Percentiles rank a stretch among this genome's conserved stretches.
Evolutionary conservation across 2,113 vertebrate species (phyloP).

Genomic region (Takifugu flavidus): DNA sequence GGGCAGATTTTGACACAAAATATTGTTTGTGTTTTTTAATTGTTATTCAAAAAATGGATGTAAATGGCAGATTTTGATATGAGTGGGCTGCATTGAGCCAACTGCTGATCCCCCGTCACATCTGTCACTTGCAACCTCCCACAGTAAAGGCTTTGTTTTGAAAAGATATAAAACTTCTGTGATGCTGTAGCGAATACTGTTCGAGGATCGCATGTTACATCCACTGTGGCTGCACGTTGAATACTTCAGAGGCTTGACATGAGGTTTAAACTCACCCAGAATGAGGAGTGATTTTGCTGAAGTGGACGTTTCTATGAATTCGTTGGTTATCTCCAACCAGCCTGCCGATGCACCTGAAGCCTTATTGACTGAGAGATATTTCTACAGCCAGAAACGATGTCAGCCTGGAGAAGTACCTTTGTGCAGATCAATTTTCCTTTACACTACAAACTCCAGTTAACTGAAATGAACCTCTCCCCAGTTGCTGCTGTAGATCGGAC

Average conservation of each 20-base stretch:
- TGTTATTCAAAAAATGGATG: constrained; percentile 22
- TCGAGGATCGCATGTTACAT: constrained; percentile 19
- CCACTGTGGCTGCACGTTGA: constrained; percentile 24
- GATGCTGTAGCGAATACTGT: constrained; percentile 47
- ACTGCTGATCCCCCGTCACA: constrained; percentile 70
- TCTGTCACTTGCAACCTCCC: constrained; percentile 71
- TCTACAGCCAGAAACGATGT: neutral
- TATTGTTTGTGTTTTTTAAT: constrained; percentile 9
- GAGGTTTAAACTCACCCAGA: neutral
- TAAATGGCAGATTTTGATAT: constrained; percentile 64
- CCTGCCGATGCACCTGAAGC: neutral
- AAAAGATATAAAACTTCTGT: constrained; percentile 51
- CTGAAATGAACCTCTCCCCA: neutral
- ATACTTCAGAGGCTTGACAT: constrained; percentile 30
- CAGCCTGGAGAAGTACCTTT: neutral
- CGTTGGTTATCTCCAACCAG: no score
- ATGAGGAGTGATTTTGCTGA: no score
- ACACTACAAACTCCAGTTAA: neutral
- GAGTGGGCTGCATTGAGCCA: constrained; percentile 65
- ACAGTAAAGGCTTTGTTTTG: constrained; percentile 69
- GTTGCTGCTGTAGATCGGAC: no score
- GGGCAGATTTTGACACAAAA: constrained; percentile 14
- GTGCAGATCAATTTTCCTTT: neutral
- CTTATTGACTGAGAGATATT: neutral
- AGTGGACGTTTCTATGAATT: no score